A percentile compares a stretch with the other conserved stretches of the same genome.
These are phyloP conservation scores for Agapetus fuscipes DNA, from an alignment of 2,888 invertebrate species.

Conservation along the genomic window DNA sequence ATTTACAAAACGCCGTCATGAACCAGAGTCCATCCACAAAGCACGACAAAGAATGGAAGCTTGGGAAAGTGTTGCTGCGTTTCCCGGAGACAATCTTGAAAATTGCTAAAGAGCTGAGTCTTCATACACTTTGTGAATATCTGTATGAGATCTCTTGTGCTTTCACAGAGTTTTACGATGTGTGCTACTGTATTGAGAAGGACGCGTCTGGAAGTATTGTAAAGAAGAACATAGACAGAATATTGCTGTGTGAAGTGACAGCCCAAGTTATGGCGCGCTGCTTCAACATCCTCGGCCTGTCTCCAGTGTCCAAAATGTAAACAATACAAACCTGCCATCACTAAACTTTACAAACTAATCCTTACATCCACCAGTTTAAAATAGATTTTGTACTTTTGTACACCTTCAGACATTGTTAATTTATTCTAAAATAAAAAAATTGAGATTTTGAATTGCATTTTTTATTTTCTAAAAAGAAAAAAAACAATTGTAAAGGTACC, in stretches of 20 bases:
- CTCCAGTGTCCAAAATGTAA: conserved; percentile 88
- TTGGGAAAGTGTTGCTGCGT: conserved; percentile 76
- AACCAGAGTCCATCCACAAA: conserved; percentile 56
- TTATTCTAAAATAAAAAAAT: neutral
- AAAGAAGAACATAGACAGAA: conserved; percentile 75
- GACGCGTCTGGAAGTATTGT: conserved; percentile 70
- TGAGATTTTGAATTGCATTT: neutral
- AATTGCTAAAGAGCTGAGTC: conserved; percentile 68
- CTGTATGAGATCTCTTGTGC: conserved; percentile 88
- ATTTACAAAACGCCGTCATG: conserved; percentile 51
- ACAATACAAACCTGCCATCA: no score
- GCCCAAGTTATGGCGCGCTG: conserved; percentile 79
- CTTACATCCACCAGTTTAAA: no score
- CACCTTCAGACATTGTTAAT: no score
- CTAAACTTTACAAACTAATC: no score
- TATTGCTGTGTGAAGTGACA: conserved; percentile 88
- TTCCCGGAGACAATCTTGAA: conserved; percentile 82
- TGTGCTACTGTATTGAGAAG: conserved; percentile 95
- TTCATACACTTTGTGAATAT: conserved; percentile 90
- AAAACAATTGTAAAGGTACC: no score
- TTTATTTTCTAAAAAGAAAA: no score
- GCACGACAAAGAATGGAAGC: conserved; percentile 91
- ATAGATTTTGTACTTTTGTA: no score
- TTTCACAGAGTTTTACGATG: conserved; percentile 96
- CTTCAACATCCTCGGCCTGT: conserved; percentile 84